phyloP scores from a whole-genome alignment of 2,797 vertebrate genomes.

The Darevskia nairensis region DNA sequence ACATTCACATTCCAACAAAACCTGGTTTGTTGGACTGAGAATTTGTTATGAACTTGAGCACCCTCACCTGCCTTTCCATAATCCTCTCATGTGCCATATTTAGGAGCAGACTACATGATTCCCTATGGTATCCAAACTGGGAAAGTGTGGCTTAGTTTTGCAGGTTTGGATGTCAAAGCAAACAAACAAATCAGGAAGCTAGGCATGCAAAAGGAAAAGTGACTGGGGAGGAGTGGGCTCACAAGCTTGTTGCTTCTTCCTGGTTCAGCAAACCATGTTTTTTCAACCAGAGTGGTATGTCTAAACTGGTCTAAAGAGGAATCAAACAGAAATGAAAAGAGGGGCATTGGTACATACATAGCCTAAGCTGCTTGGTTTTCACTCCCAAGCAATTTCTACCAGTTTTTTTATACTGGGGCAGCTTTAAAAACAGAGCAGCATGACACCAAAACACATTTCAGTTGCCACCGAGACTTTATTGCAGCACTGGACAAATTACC shows the following conservation, averaged over 20 bases:
- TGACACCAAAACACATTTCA: neutral
- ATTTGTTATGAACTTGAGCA: neutral
- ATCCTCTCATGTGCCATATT: neutral
- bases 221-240: neutral
- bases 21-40: neutral
- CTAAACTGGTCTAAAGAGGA: neutral
- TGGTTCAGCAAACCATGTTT: neutral
- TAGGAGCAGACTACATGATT: neutral
- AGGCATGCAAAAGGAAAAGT: neutral
- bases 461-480: constrained; percentile 4
- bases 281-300: neutral
- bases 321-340: neutral
- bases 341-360: neutral
- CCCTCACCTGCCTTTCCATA: neutral
- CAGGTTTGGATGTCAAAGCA: neutral
- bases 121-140: neutral
- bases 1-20: neutral
- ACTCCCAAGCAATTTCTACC: neutral
- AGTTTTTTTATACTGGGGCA: neutral
- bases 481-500: constrained; percentile 53
- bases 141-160: neutral
- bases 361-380: neutral
- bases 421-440: constrained; percentile 1
- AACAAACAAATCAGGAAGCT: neutral
- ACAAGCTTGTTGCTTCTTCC: neutral